Evolutionary conservation across 2,797 vertebrate species (phyloP).

Genomic region (Crocodylus rhombifer): DNA sequence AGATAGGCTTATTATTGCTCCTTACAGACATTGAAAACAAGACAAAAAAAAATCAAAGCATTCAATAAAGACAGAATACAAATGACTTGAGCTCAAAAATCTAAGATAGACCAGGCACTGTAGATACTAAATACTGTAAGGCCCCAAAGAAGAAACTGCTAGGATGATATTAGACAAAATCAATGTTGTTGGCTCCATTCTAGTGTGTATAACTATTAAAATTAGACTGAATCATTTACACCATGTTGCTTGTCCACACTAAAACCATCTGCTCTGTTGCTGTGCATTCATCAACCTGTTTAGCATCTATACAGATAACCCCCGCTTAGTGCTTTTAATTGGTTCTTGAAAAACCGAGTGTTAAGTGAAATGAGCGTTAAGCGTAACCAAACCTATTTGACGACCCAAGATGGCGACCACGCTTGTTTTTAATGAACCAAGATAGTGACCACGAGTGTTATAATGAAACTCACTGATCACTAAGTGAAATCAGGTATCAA

Average conservation of each 20-base stretch:
- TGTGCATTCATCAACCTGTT: not conserved
- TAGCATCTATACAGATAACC: too few species aligned
- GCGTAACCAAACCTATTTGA: too few species aligned
- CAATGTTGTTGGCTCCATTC: not conserved
- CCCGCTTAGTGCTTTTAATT: not conserved
- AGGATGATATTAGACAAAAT: not conserved
- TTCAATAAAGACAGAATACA: rapidly evolving
- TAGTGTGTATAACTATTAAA: not conserved
- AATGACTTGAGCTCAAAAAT: not conserved
- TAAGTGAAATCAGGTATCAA: too few species aligned
- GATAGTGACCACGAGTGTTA: too few species aligned
- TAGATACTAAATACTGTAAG: not conserved
- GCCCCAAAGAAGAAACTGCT: not conserved
- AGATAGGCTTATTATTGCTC: not conserved
- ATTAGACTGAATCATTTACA: not conserved
- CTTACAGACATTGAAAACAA: not conserved
- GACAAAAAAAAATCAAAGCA: not conserved
- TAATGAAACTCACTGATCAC: too few species aligned
- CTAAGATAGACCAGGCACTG: not conserved
- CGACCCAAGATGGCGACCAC: too few species aligned
- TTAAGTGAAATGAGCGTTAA: too few species aligned
- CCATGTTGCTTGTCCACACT: rapidly evolving
- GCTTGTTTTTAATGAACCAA: too few species aligned
- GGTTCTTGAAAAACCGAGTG: too few species aligned
- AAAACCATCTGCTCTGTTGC: not conserved